Conservation (phyloP, 2,888 invertebrate species). For the Neoitamus cyanurus region DNA sequence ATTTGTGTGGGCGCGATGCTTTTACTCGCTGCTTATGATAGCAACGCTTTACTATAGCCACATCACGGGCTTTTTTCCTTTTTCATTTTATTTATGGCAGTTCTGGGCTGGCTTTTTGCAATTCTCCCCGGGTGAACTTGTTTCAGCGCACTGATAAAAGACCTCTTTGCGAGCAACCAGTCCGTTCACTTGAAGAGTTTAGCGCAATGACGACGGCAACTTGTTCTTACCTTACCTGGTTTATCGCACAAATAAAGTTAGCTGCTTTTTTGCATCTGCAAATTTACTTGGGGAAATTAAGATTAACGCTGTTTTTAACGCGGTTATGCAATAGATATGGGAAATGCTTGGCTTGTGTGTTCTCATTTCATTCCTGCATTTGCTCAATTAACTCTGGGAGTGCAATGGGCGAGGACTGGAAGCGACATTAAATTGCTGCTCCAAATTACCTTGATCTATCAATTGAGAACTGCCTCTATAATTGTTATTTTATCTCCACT, state of each 20-base stretch:
- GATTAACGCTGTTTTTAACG: conserved; percentile 5
- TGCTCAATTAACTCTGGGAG: not conserved
- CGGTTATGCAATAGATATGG: conserved; percentile 15
- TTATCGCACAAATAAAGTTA: not conserved
- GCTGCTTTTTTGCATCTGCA: not conserved
- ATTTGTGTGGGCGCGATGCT: conserved; percentile 25
- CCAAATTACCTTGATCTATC: not conserved
- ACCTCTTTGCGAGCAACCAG: conserved; percentile 3
- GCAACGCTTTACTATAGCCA: conserved; percentile 6
- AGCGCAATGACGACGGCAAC: conserved; percentile 21
- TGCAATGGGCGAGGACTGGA: not conserved
- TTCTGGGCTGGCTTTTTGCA: conserved; percentile 11
- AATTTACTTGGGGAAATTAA: conserved; percentile 17
- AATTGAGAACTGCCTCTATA: not conserved
- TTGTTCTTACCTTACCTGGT: conserved; percentile 35
- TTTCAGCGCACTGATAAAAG: conserved; percentile 28
- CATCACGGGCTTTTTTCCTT: not conserved
- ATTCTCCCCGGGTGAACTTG: conserved; percentile 18
- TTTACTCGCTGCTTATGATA: conserved; percentile 29
- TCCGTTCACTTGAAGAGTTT: conserved; percentile 26
- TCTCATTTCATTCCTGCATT: not conserved
- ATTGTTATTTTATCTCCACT: not conserved
- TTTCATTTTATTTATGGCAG: not conserved
- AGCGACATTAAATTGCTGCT: not conserved
- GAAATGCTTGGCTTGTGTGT: not conserved